A percentile compares a stretch with the other conserved stretches of the same genome.
phyloP scores from a whole-genome alignment of 2,888 invertebrate species.

The Drosophila recens region DNA sequence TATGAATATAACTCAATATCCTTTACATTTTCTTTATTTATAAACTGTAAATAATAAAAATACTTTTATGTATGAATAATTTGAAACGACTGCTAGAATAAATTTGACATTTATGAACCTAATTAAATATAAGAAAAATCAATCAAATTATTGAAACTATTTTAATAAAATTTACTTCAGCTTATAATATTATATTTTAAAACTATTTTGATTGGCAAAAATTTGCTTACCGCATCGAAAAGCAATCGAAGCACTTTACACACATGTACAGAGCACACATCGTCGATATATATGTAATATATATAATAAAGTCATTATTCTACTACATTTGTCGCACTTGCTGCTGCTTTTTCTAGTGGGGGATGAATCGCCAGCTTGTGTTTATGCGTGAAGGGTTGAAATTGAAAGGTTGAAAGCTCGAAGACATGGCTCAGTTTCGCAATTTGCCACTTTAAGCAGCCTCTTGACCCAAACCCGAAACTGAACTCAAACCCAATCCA shows the following conservation, averaged over 20 bases:
- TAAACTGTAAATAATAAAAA: too few species aligned
- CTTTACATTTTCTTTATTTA: too few species aligned
- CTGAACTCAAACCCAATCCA: constrained; percentile 7
- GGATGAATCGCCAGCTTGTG: constrained; percentile 45
- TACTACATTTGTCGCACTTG: constrained; percentile 66
- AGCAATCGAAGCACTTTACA: constrained; percentile 15
- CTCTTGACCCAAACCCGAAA: constrained; percentile 46
- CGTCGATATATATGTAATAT: constrained; percentile 6
- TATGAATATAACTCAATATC: too few species aligned
- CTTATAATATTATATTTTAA: not conserved
- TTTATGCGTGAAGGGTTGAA: constrained; percentile 67
- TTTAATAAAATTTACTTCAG: not conserved
- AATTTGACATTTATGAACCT: too few species aligned
- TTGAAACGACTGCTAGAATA: too few species aligned
- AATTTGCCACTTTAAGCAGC: constrained; percentile 49
- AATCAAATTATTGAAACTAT: not conserved
- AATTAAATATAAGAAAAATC: not conserved
- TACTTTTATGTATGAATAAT: too few species aligned
- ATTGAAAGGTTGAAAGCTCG: constrained; percentile 51
- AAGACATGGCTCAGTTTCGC: constrained; percentile 51
- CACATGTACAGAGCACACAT: not conserved
- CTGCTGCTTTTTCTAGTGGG: constrained; percentile 19
- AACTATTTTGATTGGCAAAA: not conserved
- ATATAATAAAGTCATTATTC: constrained; percentile 71
- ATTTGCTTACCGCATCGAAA: constrained; percentile 18